Evolutionary conservation across 2,888 invertebrate genomes (phyloP), one percentile per base, ranked within the genome.

Genomic region (Pandemis heparana): DNA sequence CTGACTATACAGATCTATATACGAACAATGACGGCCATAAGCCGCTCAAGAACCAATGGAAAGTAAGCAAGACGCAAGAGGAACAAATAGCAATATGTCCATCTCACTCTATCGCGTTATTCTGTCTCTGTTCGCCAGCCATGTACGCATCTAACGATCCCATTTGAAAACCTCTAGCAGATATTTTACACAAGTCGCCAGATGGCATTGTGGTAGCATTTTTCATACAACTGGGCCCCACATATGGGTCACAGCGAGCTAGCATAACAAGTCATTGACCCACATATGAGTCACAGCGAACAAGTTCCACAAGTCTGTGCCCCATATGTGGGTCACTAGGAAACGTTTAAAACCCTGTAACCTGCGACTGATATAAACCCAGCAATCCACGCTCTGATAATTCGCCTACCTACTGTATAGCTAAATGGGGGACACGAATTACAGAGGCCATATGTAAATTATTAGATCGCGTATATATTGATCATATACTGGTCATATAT

Each of bases 101-200:
- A 14, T 32, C 59, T 60, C 38, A 7, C 38, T 63, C 14, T 14
- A 46, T 14, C 46, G 23, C 0, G 23, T 63, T n/a, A n/a, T 32
- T 43, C 46, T 41, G 3, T 38, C 59, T 18, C 32, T 51, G 38
- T 65, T 51, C 23, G 38, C 10, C 38, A 62, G 38, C 38, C 60
- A 8, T 23, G 38, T 7, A 18, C 39, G 64, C 10, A 51, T 69
- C 16, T 70, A 75, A 68, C 76, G 39, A 53, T 32, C 71, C 75
- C 65, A 72, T 51, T 59, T 79, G 83, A 84, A 84, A 84, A 83
- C 84, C 84, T 82, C 83, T 75, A 79, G 75, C 79, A 83, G 82
- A 81, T 79, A 70, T 72, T 53, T 56, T 12, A 32, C 5, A 56
- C 4, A 65, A 16, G 18, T 8, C 53, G 53, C 53, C 12, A 18